Evolutionary conservation across 37 sponge, comb jelly and placozoan species (phyloP).

Genomic region (Crambe crambe): DNA sequence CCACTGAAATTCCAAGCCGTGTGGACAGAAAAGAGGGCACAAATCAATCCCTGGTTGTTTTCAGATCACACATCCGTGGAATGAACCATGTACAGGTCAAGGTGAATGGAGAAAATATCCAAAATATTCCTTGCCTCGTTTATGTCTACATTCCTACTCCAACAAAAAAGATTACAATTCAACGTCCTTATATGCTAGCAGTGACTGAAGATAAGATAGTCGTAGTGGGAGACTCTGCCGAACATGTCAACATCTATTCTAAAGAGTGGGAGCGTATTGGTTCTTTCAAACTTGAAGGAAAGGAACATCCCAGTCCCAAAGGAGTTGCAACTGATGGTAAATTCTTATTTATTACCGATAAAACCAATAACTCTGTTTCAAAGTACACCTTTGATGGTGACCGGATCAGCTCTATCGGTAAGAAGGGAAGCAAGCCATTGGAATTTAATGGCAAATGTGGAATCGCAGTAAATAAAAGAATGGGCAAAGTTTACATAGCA

Average conservation of each 20-base stretch:
- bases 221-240: not conserved
- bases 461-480: constrained; percentile 22
- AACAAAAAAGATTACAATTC: too few species aligned
- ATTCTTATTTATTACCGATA: constrained; percentile 24
- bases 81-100: too few species aligned
- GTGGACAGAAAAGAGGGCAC: too few species aligned
- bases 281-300: not conserved
- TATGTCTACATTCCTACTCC: too few species aligned
- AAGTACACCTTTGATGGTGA: constrained; percentile 50
- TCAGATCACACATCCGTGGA: too few species aligned
- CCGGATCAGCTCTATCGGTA: constrained; percentile 33
- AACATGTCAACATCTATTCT: not conserved
- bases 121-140: too few species aligned
- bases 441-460: constrained; percentile 38
- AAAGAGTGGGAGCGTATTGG: not conserved
- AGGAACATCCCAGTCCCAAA: not conserved
- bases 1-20: too few species aligned
- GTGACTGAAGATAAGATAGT: not conserved
- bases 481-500: constrained; percentile 36
- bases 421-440: constrained; percentile 12
- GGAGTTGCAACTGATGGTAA: constrained; percentile 22
- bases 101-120: too few species aligned
- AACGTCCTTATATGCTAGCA: too few species aligned
- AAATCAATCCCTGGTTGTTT: too few species aligned
- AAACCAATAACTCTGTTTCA: constrained; percentile 27